These are phyloP conservation scores for Scaptomyza flava DNA, from an alignment of 2,888 invertebrate species.

Conservation along the genomic window DNA sequence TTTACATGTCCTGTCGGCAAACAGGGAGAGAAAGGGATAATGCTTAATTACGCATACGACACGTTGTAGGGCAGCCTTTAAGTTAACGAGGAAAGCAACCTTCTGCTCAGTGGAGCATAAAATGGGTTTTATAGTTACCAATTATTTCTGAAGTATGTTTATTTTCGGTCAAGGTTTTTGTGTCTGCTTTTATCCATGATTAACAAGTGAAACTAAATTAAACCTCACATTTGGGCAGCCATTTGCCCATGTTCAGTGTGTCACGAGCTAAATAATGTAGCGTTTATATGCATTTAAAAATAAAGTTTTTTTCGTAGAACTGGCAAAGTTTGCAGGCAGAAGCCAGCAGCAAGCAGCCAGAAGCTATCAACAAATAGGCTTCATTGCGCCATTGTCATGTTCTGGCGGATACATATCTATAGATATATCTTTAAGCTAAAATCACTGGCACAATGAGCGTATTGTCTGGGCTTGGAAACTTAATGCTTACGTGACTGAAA, in stretches of 20 bases:
- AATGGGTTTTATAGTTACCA: slow-evolving; percentile 61
- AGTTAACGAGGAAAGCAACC: slow-evolving; percentile 10
- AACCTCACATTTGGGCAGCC: slow-evolving; percentile 24
- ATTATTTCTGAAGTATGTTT: slow-evolving; percentile 48
- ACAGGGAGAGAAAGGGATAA: background rate
- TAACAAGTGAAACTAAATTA: slow-evolving; percentile 43
- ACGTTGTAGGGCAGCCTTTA: slow-evolving; percentile 20
- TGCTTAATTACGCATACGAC: slow-evolving; percentile 68
- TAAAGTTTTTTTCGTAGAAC: slow-evolving; percentile 50
- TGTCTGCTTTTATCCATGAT: slow-evolving; percentile 39
- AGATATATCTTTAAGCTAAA: slow-evolving; percentile 60
- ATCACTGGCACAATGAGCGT: slow-evolving; percentile 65
- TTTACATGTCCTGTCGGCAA: slow-evolving; percentile 48
- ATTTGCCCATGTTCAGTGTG: slow-evolving; percentile 12
- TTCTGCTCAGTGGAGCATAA: slow-evolving; percentile 41
- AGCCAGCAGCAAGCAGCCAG: slow-evolving; percentile 21
- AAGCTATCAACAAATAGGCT: slow-evolving; percentile 58
- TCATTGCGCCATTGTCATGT: slow-evolving; percentile 65
- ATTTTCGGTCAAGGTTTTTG: slow-evolving; percentile 34
- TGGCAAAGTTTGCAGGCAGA: slow-evolving; percentile 38
- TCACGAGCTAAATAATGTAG: slow-evolving; percentile 21
- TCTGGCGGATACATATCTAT: slow-evolving; percentile 38
- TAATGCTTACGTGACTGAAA: slow-evolving; percentile 67
- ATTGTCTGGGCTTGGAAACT: slow-evolving; percentile 62
- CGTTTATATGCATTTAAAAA: slow-evolving; percentile 49